phyloP scores from a whole-genome alignment of 2,113 vertebrate genomes.

The Promerops cafer region DNA sequence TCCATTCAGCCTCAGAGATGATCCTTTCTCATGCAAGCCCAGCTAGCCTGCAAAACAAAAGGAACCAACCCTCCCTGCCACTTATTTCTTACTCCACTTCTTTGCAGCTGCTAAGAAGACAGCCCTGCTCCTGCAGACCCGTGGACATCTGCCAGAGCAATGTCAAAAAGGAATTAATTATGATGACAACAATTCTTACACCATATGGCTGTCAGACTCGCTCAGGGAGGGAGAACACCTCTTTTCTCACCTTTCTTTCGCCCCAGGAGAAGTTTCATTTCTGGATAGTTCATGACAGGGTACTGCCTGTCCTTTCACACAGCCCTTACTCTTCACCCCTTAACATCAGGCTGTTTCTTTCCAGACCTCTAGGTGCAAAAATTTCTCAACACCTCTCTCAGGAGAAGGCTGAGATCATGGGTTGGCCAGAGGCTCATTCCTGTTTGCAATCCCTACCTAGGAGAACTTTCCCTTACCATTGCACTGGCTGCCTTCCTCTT shows the following conservation, averaged over 20 bases:
- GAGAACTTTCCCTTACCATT: background rate
- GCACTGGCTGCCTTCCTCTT: background rate
- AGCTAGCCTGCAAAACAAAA: background rate
- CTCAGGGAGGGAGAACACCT: background rate
- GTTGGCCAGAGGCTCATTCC: background rate
- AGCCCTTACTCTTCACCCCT: background rate
- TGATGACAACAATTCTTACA: background rate
- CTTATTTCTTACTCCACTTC: background rate
- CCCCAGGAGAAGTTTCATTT: background rate
- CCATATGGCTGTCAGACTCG: slow-evolving; percentile 12
- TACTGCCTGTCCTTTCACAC: background rate
- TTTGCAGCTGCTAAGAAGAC: background rate
- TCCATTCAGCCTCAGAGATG: background rate
- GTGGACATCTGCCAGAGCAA: background rate
- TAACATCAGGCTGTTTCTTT: background rate
- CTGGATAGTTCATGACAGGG: background rate
- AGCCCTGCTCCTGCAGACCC: background rate
- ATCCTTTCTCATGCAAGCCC: background rate
- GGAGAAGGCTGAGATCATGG: background rate
- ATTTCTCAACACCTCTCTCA: background rate
- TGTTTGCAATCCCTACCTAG: background rate
- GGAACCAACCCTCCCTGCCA: background rate
- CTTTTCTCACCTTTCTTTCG: background rate
- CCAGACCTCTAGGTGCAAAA: background rate
- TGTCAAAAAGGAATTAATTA: background rate